Evolutionary conservation across 2,888 invertebrate genomes (phyloP), one percentile per base, ranked within the genome.

Genomic region (Smittia aterrima): DNA sequence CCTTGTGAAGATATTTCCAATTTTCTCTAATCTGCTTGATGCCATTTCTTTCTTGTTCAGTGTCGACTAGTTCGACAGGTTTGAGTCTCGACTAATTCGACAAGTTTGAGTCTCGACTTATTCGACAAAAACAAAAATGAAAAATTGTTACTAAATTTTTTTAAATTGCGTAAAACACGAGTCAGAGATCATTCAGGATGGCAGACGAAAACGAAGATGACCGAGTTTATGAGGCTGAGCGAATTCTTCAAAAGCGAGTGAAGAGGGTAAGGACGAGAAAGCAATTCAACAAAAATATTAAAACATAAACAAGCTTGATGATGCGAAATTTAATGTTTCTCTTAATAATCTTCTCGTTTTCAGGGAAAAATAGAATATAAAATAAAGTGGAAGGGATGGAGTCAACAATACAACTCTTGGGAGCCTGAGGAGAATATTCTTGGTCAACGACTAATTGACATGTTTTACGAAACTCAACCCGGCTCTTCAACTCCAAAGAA

Each of bases 311-410:
- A 13, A 64, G 25, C 27, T 27, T 64, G 47, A 32, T 47, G 47
- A 47, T 47, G 47, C 47, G 47, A 16, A 16, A 47, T 13, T 2
- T n/a, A 47, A 47, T 47, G 24, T 27, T 9, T 18, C 7, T n/a
- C 4, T 66, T 2, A n/a, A 4, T 25, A 2, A 66, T 66, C 25
- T 11, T 66, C 82, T 81, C n/a, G n/a, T n/a, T 91, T 90, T 40
- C 87, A 97, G 96, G 96, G 93, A 78, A 91, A 92, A 82, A 91
- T 94, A 80, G 96, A 98, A 84, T 98, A 95, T 84, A 91, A 92
- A 81, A 96, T 98, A 75, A 97, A 98, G 88, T 98, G 97, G 98
- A 96, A 96, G 87, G 96, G 96, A 78, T 97, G 96, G 96, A 95
- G 95, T 82, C 93, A 92, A 83, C 95, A 93, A 86, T 89, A 90